Percentiles rank a stretch among this genome's conserved stretches.
These are phyloP conservation scores for Drosophila mimetica DNA, from an alignment of 2,888 invertebrate species.

Conservation along the genomic window DNA sequence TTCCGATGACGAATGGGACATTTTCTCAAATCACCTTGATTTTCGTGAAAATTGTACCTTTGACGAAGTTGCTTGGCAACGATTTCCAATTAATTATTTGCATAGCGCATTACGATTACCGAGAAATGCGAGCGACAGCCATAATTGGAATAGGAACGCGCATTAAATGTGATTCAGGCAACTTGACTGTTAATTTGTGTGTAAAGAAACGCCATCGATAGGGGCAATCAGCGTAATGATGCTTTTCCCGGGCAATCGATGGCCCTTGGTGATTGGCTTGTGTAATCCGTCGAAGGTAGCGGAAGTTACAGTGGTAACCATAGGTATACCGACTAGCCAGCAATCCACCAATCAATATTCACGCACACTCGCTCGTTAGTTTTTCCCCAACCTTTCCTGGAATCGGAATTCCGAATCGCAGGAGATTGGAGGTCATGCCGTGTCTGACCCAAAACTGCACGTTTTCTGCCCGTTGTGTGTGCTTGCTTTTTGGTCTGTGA, in stretches of 20 bases:
- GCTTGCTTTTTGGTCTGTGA: conserved; percentile 37
- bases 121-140: conserved; percentile 1
- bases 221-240: conserved; percentile 30
- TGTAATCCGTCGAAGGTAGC: conserved; percentile 7
- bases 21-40: conserved; percentile 13
- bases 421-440: conserved; percentile 39
- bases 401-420: too few relatives aligned
- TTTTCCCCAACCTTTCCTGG: background rate
- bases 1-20: conserved; percentile 30
- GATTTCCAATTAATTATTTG: conserved; percentile 39
- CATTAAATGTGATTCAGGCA: conserved; percentile 28
- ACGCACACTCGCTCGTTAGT: conserved; percentile 22
- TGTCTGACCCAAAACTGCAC: conserved; percentile 50
- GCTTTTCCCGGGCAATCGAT: conserved; percentile 30
- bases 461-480: conserved; percentile 16
- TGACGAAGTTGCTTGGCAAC: conserved; percentile 18
- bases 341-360: conserved; percentile 32
- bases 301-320: conserved; percentile 10
- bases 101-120: conserved; percentile 3
- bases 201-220: conserved; percentile 10
- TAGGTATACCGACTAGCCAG: background rate
- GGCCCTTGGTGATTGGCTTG: conserved; percentile 14
- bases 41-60: conserved; percentile 20
- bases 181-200: conserved; percentile 32
- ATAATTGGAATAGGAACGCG: conserved; percentile 23